These are phyloP conservation scores for Dermochelys coriacea DNA, from an alignment of 2,797 vertebrate genomes.

Conservation along the genomic window DNA sequence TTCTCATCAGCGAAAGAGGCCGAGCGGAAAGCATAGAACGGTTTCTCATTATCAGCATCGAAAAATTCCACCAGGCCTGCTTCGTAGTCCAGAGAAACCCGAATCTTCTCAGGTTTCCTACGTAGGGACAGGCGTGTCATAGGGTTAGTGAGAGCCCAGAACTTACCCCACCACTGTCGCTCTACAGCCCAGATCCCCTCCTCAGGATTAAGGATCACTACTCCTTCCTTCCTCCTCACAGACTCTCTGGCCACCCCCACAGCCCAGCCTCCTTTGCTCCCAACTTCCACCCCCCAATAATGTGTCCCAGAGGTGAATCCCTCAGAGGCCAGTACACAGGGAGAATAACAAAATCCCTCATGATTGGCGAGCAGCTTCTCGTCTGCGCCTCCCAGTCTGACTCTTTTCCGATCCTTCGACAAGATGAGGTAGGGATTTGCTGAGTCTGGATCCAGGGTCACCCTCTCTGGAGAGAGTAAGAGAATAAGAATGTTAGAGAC, in stretches of 20 bases:
- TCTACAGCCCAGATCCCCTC: background rate
- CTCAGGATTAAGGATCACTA: background rate
- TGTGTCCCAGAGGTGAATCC: background rate
- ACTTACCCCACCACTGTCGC: background rate
- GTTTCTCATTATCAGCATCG: background rate
- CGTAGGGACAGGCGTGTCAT: background rate
- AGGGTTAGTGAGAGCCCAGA: background rate
- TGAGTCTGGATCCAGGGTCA: background rate
- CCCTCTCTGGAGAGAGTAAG: background rate
- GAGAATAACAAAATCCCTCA: background rate
- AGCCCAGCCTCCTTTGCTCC: background rate
- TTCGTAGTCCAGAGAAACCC: background rate
- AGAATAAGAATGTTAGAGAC: background rate
- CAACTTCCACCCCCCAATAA: background rate
- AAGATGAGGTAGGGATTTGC: background rate
- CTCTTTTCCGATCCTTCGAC: background rate
- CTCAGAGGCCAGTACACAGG: background rate
- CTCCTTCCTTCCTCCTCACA: background rate
- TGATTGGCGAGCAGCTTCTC: accelerated
- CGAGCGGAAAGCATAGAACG: background rate
- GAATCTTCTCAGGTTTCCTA: background rate
- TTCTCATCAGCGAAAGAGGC: background rate
- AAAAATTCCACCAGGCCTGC: background rate
- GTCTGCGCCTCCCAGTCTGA: background rate
- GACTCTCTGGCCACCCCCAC: background rate